Conservation (phyloP, 2,888 invertebrate genomes). For the Drosophila vallismaia region DNA sequence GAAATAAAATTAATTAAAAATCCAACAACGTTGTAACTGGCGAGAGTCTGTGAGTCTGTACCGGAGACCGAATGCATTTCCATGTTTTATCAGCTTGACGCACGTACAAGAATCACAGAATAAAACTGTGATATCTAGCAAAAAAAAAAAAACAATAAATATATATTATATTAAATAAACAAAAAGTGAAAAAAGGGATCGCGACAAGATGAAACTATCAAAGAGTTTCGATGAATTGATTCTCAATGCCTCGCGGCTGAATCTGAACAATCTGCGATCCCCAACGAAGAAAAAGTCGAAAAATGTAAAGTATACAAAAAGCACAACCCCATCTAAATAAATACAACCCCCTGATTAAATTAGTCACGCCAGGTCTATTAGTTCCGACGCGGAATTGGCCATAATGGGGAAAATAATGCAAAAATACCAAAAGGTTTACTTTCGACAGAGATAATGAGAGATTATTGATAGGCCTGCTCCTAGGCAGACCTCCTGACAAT, state of each 20-base stretch:
- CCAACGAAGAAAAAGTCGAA: conserved; percentile 80
- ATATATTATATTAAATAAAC: conserved; percentile 7
- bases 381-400: neutral
- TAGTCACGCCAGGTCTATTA: conserved; percentile 10
- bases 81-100: conserved; percentile 33
- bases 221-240: conserved; percentile 84
- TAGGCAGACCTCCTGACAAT: conserved; percentile 6
- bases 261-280: conserved; percentile 80
- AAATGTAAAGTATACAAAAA: conserved; percentile 79
- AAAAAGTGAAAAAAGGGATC: neutral
- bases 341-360: conserved; percentile 16
- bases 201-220: conserved; percentile 82
- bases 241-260: conserved; percentile 83
- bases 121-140: neutral
- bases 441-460: conserved; percentile 15
- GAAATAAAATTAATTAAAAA: conserved; percentile 21
- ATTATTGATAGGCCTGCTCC: conserved; percentile 17
- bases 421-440: neutral
- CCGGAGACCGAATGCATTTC: conserved; percentile 16
- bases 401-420: neutral
- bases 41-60: conserved; percentile 18
- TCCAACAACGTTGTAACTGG: conserved; percentile 23
- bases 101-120: conserved; percentile 25
- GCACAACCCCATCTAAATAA: too few relatives aligned
- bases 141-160: too few relatives aligned